Conservation (phyloP, 2,113 vertebrate species). For the Natator depressus region DNA sequence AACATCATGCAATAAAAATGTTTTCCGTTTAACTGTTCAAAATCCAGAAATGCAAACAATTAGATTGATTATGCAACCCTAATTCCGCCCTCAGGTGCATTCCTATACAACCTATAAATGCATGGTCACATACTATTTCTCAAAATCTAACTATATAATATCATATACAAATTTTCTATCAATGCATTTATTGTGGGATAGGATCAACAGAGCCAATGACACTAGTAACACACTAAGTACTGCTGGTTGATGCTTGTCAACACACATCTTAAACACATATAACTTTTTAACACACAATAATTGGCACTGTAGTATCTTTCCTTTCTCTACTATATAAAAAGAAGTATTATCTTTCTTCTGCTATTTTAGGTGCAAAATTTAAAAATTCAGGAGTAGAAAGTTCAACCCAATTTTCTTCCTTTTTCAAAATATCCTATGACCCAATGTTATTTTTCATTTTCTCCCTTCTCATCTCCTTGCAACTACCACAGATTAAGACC, state of each 20-base stretch:
- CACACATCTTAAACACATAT: not conserved
- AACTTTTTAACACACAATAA: not conserved
- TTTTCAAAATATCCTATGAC: not conserved
- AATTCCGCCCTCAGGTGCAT: not conserved
- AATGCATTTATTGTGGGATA: not conserved
- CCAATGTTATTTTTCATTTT: not conserved
- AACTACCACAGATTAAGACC: accelerated
- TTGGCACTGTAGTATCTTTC: not conserved
- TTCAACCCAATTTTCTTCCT: not conserved
- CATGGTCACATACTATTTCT: not conserved
- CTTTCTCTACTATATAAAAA: not conserved
- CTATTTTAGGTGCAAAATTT: not conserved
- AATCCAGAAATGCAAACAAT: not conserved
- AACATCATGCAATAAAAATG: not conserved
- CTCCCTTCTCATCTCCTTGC: not conserved
- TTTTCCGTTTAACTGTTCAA: not conserved
- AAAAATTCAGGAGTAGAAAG: not conserved
- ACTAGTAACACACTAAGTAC: not conserved
- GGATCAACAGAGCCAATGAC: not conserved
- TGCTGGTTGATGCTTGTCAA: not conserved
- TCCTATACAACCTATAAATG: not conserved
- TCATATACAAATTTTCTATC: not conserved
- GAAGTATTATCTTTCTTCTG: not conserved
- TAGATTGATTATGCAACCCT: not conserved
- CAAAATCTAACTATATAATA: not conserved